A percentile compares a stretch with the other conserved stretches of the same genome.
Conservation (phyloP, 2,888 invertebrate species). For the Polietes domitor region DNA sequence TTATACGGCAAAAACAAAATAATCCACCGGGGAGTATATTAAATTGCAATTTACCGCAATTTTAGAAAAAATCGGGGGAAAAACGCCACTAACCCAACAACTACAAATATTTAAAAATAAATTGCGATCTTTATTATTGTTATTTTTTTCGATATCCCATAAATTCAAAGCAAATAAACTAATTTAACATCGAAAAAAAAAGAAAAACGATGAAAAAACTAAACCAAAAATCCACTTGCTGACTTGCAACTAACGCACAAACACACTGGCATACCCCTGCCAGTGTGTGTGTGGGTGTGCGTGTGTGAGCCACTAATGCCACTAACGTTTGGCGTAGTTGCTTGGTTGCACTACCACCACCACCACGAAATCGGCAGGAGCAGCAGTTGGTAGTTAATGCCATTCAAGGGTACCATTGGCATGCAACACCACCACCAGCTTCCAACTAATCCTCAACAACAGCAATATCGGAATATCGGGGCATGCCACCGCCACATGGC, state of each 20-base stretch:
- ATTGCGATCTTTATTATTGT: constrained; percentile 35
- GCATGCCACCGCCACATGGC: constrained; percentile 40
- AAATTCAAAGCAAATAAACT: constrained; percentile 58
- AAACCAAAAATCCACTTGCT: constrained; percentile 61
- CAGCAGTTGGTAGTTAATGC: constrained; percentile 22
- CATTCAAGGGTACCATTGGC: constrained; percentile 11
- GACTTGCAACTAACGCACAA: constrained; percentile 55
- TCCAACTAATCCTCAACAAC: constrained; percentile 63
- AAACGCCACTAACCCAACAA: neutral
- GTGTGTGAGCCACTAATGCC: neutral
- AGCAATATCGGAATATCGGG: constrained; percentile 52
- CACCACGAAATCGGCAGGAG: neutral
- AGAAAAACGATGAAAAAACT: constrained; percentile 11
- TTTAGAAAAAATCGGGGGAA: neutral
- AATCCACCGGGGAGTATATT: constrained; percentile 35
- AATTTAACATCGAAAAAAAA: constrained; percentile 48
- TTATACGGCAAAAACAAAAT: neutral
- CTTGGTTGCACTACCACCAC: constrained; percentile 2
- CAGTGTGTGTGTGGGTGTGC: too few relatives aligned
- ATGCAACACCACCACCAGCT: constrained; percentile 24
- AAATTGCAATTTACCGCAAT: constrained; percentile 38
- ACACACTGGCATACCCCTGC: constrained; percentile 4
- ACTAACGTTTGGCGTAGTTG: neutral
- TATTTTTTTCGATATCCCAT: constrained; percentile 52
- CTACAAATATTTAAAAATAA: constrained; percentile 40